Base-by-base conservation (phyloP, 92 coral and sea anemone genomes). In the Phenganax subtilis region DNA sequence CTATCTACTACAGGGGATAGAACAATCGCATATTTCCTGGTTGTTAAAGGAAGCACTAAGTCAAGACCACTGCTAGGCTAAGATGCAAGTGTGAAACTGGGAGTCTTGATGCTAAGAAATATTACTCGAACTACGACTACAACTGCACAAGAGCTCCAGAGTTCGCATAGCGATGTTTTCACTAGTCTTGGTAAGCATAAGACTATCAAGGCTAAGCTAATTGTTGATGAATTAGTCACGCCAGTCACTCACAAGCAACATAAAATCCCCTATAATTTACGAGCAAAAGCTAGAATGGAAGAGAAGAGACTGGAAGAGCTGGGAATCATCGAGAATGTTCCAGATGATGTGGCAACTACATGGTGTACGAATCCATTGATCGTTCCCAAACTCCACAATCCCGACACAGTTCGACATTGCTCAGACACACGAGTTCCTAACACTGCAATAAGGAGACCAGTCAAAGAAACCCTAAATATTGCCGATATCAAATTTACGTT, bases 351-450 rank as follows among this genome's bases (percentile, higher is more conserved):
- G 75, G 85, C 82, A 0, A 85, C 85, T 54, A 81, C 80, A 15
- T 86, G 88, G 89, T 86, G 79, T 59, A 75, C 86, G 10, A 81
- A 86, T 58, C 88, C 80, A 27, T 86, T 86, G 55, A 57, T 86
- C 44, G 86, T 84, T 8, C 86, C 84, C 0, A 82, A 86, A 28
- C 84, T 83, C 47, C 86, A 71, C 37, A 81, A 75, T 59, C 79
- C 83, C 2, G 85, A 86, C 17, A 74, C 81, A 12, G 80, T 72
- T 12, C 28, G 81, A 1, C 80, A 79, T 72, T 80, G 88, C 31
- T 72, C 88, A 7, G 85, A 80, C 53, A 80, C 71, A 75, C 67
- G 85, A 79, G 85, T 72, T 29, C 85, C 81, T 8, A 80, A 80
- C 55, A 85, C 77, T 9, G 88, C 88, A 31, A 85, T 84, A 44